Evolutionary conservation across 2,113 vertebrate species (phyloP), one percentile per base, ranked within the genome.

Genomic region (Lathamus discolor): DNA sequence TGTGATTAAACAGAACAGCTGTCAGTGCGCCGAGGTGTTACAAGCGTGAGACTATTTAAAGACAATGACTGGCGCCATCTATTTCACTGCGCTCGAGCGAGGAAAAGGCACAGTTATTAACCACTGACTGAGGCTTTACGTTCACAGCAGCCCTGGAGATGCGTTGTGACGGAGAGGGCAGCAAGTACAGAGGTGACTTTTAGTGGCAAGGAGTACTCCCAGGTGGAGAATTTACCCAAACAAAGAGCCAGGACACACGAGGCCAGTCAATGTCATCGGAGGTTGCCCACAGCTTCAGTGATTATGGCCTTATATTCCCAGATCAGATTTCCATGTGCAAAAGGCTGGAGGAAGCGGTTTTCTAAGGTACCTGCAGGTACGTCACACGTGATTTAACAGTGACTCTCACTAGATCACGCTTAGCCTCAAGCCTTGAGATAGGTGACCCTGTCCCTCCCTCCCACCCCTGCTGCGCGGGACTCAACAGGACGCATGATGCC

Each of bases 41-140:
- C 95, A 57, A 96, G 83, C 46, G 8, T 13, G 37, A 69, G 62
- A n/a, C 83, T 95, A 96, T 96, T 96, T 95, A 95, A 91, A 95
- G 94, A 83, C 92, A 95, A 89, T 88, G 88, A 86, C 92, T 92
- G 88, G 92, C 88, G 52, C 93, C 86, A 8, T 61, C 77, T 92
- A 27, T 79, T 81, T 61, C 8, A 37, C 82, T 52, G 77, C 13
- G 24, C 27, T 16, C 1, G 7, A 77, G 83, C 83, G 52, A 28
- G 73, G 77, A 66, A 77, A 79, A 80, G 91, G 81, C 14, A 4
- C 33, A 13, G 61, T 31, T 43, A 31, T 31, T 49, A 52, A 84
- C 10, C 41, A 10, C 52, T 3, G 33, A 28, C 46, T 8, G 41
- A 44, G 35, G 63, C 68, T 75, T 25, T 9, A 5, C 33, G 2